Conservation (phyloP, 2,797 vertebrate species). For the Rallus crepitans region DNA sequence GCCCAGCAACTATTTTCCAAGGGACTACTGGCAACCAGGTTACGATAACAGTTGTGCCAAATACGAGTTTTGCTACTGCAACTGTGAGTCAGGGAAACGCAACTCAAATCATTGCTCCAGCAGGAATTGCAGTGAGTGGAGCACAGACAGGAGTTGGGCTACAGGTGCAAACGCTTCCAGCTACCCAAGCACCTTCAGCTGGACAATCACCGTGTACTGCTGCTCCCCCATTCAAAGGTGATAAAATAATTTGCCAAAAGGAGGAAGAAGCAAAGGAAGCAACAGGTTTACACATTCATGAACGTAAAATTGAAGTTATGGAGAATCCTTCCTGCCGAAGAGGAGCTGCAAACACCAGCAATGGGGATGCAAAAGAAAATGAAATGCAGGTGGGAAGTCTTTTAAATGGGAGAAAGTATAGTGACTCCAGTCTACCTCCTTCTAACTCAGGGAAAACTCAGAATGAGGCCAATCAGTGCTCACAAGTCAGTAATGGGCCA, state of each 20-base stretch:
- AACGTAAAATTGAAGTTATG: slow-evolving; percentile 98
- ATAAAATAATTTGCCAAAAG: slow-evolving; percentile 99
- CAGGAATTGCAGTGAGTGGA: slow-evolving; percentile 83
- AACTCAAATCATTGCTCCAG: slow-evolving; percentile 85
- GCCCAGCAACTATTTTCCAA: slow-evolving; percentile 93
- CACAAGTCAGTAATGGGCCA: slow-evolving; percentile 91
- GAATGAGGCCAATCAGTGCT: slow-evolving; percentile 85
- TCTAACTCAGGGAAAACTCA: slow-evolving; percentile 99
- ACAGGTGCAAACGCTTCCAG: slow-evolving; percentile 85
- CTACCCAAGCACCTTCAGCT: slow-evolving; percentile 81
- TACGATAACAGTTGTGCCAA: slow-evolving; percentile 99
- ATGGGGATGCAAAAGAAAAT: slow-evolving; percentile 89
- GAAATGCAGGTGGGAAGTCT: slow-evolving; percentile 89
- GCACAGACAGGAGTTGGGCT: slow-evolving; percentile 88
- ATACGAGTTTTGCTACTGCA: slow-evolving; percentile 93
- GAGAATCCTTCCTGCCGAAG: slow-evolving; percentile 96
- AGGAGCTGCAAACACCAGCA: slow-evolving; percentile 91
- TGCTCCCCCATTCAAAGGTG: slow-evolving; percentile 92
- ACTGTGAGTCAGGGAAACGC: slow-evolving; percentile 91
- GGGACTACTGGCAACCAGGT: slow-evolving; percentile 93
- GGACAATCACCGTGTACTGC: slow-evolving; percentile 83
- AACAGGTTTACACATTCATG: slow-evolving; percentile 96
- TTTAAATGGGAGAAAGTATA: slow-evolving; percentile 96
- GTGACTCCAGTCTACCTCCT: slow-evolving; percentile 98
- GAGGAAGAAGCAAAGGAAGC: slow-evolving; percentile 99